These are phyloP conservation scores for Dipus sagitta DNA, from an alignment of 2,797 vertebrate species.

Conservation along the genomic window DNA sequence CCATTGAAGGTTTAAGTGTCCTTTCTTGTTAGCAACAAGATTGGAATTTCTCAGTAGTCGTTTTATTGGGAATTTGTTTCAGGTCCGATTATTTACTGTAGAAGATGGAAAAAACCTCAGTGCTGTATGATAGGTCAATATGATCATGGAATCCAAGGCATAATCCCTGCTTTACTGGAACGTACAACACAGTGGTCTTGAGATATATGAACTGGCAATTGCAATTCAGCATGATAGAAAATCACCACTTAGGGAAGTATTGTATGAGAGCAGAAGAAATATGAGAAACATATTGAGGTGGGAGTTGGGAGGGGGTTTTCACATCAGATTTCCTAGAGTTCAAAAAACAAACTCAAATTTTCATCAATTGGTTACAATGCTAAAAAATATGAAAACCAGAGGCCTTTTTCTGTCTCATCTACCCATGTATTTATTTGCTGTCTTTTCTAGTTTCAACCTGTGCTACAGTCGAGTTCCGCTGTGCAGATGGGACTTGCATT, in stretches of 20 bases:
- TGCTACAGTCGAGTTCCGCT: slow-evolving; percentile 93
- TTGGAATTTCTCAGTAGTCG: neutral
- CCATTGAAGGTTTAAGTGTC: neutral
- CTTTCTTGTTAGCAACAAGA: neutral
- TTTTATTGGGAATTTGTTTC: neutral
- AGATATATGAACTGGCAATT: neutral
- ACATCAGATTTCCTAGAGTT: neutral
- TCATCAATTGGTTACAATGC: neutral
- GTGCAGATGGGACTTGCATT: slow-evolving; percentile 94
- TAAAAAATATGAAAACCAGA: neutral
- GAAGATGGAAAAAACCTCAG: neutral
- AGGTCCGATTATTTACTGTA: neutral
- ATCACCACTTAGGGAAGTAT: neutral
- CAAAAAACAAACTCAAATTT: neutral
- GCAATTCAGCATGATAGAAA: neutral
- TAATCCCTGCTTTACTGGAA: neutral
- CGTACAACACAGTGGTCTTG: neutral
- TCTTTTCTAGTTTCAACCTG: slow-evolving; percentile 87
- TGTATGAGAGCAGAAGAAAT: neutral
- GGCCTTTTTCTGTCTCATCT: neutral
- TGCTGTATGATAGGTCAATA: neutral
- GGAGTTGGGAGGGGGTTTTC: neutral
- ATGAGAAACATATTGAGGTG: neutral
- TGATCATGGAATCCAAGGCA: neutral
- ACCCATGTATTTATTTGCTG: neutral